Base-by-base conservation (phyloP, 2,888 invertebrate genomes). In the Sphaerophoria taeniata region DNA sequence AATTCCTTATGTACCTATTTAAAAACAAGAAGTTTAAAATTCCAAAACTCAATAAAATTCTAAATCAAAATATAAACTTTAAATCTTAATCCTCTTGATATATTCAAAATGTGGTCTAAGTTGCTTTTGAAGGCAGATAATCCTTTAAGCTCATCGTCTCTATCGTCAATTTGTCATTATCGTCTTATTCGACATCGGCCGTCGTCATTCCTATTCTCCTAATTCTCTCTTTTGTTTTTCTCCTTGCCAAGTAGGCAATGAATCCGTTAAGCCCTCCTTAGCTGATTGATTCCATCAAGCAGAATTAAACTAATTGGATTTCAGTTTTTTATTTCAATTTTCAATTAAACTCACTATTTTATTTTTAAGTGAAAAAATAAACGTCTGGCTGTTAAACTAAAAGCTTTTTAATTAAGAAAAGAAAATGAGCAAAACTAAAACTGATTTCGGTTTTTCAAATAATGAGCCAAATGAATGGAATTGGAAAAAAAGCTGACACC, bases 291-390 rank as follows among this genome's bases (percentile, higher is more conserved):
- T 73, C 82, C 61, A 72, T 77, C 69, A 82, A 69, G 60, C 33
- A 47, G 31, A 55, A 77, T 73, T 82, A 73, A 56, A 61, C 61
- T 72, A 82, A 82, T 73, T 82, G 77, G 69, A 60, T 82, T 2
- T 24, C 24, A 24, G n/a, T 82, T 69, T 77, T 77, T 78, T 63
- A 63, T 77, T 78, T 63, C 58, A 61, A 61, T 77, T 72, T 31
- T 33, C 24, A 58, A 43, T 43, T 43, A 2, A 4, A 36, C 51
- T 49, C 55, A 60, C 58, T 56, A 63, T 45, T 65, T 58, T 65
- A 80, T 65, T 24, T 24, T 24, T 2, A 24, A 81, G 76, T 71
- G 36, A 58, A 16, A 58, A 11, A 11, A 58, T 39, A 58, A 58
- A 39, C 39, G 58, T 6, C 43, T 39, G 11, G 39, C 24, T 24